These are phyloP conservation scores for Deroptyus accipitrinus DNA, from an alignment of 2,113 vertebrate genomes.

Conservation along the genomic window DNA sequence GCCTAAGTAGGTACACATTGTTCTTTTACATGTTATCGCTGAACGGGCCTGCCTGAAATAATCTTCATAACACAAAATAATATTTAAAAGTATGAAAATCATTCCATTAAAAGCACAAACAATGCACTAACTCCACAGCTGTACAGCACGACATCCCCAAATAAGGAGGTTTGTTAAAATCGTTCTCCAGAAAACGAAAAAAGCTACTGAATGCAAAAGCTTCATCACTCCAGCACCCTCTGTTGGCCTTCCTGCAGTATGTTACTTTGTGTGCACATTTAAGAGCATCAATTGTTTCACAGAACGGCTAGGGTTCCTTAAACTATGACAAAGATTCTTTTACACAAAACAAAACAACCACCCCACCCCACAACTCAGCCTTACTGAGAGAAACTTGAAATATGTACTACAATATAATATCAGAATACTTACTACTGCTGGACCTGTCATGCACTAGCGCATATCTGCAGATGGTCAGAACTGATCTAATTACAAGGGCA, in stretches of 20 bases:
- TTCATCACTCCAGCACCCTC: constrained; percentile 63
- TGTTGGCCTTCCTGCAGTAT: constrained; percentile 25
- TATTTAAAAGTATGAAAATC: background rate
- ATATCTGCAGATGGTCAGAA: background rate
- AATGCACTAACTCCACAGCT: background rate
- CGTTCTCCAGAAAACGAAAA: background rate
- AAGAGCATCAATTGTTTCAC: background rate
- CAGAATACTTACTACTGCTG: background rate
- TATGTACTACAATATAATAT: background rate
- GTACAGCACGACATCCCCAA: background rate
- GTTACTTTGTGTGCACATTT: background rate
- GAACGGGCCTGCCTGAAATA: background rate
- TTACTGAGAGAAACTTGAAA: background rate
- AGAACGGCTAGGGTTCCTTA: background rate
- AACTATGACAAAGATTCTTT: background rate
- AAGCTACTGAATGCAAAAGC: background rate
- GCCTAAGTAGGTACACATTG: background rate
- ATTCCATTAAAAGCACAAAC: background rate
- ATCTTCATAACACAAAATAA: background rate
- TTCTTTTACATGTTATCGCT: background rate
- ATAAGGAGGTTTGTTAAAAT: background rate
- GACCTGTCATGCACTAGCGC: background rate
- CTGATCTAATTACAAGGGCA: background rate
- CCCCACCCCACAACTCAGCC: background rate
- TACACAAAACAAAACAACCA: background rate